Conservation (phyloP, 2,888 invertebrate species). For the Idaea dimidiata region DNA sequence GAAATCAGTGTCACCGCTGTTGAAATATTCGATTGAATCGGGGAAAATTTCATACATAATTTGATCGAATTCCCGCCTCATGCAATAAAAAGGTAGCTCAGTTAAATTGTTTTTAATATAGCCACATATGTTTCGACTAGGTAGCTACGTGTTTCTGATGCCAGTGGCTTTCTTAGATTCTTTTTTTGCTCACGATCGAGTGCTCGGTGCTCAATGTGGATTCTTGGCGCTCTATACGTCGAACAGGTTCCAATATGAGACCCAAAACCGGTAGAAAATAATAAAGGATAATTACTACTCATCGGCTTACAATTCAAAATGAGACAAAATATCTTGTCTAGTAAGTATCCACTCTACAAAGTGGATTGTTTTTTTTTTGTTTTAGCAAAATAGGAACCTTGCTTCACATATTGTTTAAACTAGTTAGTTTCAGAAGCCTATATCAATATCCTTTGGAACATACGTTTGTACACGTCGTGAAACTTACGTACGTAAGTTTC, state of each 20-base stretch:
- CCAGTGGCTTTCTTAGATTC: conserved; percentile 58
- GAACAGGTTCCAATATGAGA: conserved; percentile 73
- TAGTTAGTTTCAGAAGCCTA: conserved; percentile 20
- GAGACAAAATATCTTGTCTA: conserved; percentile 39
- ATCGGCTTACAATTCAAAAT: conserved; percentile 58
- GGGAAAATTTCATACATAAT: conserved; percentile 27
- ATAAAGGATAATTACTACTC: conserved; percentile 72
- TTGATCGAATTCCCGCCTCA: conserved; percentile 22
- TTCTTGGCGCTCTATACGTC: conserved; percentile 65
- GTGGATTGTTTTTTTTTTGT: not conserved
- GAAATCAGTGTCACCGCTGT: conserved; percentile 40
- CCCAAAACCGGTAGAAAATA: conserved; percentile 74
- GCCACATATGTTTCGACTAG: conserved; percentile 33
- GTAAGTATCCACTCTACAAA: not conserved
- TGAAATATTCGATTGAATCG: conserved; percentile 33
- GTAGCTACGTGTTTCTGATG: conserved; percentile 47
- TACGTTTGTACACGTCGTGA: no score
- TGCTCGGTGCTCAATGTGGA: conserved; percentile 60
- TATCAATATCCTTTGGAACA: conserved; percentile 45
- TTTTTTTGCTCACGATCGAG: conserved; percentile 59
- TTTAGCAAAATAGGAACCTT: not conserved
- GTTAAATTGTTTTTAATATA: conserved; percentile 35
- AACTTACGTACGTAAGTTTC: conserved; percentile 43
- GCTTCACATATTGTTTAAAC: not conserved
- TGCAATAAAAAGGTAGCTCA: conserved; percentile 12